These are phyloP conservation scores for Machaerirhynchus nigripectus DNA, from an alignment of 2,113 vertebrate species.

Conservation along the genomic window DNA sequence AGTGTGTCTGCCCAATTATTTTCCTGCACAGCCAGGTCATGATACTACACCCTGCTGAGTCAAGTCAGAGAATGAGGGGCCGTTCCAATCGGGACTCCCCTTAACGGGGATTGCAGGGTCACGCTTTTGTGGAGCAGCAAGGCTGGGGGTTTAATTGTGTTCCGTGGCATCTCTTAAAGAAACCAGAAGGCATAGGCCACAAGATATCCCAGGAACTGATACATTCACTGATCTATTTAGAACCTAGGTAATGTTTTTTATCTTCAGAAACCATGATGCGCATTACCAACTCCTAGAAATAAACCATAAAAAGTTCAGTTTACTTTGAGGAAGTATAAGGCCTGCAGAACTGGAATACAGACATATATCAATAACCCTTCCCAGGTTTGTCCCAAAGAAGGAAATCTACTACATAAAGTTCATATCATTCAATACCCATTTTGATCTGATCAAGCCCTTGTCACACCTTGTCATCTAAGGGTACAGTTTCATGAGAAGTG, in stretches of 20 bases:
- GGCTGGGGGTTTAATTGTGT: neutral
- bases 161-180: neutral
- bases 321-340: neutral
- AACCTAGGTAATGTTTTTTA: neutral
- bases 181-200: neutral
- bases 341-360: neutral
- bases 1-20: neutral
- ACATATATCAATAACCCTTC: neutral
- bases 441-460: neutral
- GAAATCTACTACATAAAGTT: neutral
- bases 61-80: neutral
- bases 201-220: neutral
- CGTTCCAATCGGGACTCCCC: neutral
- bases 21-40: neutral
- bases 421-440: neutral
- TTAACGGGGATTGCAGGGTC: neutral
- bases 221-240: neutral
- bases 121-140: neutral
- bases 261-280: neutral
- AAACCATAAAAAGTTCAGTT: neutral
- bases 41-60: constrained; percentile 11
- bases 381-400: neutral
- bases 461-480: neutral
- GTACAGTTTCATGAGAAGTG: neutral
- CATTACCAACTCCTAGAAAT: neutral